These are phyloP conservation scores for Sacculina carcini DNA, from an alignment of 2,888 invertebrate genomes.

Conservation along the genomic window DNA sequence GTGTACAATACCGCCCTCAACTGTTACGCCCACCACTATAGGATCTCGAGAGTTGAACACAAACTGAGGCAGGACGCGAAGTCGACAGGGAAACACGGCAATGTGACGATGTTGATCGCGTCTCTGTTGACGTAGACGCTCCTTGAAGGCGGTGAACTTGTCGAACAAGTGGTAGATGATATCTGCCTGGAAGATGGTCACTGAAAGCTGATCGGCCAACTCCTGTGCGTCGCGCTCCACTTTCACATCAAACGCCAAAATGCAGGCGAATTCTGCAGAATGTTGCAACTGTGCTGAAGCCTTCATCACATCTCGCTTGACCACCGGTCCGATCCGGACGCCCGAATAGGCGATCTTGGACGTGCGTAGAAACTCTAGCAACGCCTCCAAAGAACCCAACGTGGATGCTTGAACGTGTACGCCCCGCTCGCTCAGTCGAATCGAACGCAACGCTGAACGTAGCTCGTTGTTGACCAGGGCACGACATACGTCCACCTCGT, in stretches of 20 bases:
- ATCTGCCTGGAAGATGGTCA: constrained; percentile 40
- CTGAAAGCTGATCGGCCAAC: constrained; percentile 53
- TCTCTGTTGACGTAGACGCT: constrained; percentile 66
- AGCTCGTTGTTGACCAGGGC: constrained; percentile 71
- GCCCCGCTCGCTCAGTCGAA: constrained; percentile 69
- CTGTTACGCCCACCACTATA: constrained; percentile 81
- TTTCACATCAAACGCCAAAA: constrained; percentile 98
- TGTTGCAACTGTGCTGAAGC: constrained; percentile 99
- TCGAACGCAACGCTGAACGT: constrained; percentile 64
- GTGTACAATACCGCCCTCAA: constrained; percentile 82
- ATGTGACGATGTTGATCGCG: constrained; percentile 85
- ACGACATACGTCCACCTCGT: constrained; percentile 65
- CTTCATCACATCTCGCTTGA: constrained; percentile 97
- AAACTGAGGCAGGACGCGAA: constrained; percentile 36
- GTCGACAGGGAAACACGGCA: constrained; percentile 94
- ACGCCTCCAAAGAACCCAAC: constrained; percentile 88
- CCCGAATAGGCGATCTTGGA: constrained; percentile 64
- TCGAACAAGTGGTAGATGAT: constrained; percentile 99
- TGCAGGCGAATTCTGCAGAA: constrained; percentile 81
- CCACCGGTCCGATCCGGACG: constrained; percentile 96
- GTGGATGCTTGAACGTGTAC: constrained; percentile 99
- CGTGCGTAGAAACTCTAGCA: constrained; percentile 66
- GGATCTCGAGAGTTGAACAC: constrained; percentile 97
- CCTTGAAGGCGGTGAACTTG: constrained; percentile 73
- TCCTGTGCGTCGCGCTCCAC: constrained; percentile 87